Base-by-base conservation (phyloP, 2,113 vertebrate species). In the Illadopsis cleaveri region DNA sequence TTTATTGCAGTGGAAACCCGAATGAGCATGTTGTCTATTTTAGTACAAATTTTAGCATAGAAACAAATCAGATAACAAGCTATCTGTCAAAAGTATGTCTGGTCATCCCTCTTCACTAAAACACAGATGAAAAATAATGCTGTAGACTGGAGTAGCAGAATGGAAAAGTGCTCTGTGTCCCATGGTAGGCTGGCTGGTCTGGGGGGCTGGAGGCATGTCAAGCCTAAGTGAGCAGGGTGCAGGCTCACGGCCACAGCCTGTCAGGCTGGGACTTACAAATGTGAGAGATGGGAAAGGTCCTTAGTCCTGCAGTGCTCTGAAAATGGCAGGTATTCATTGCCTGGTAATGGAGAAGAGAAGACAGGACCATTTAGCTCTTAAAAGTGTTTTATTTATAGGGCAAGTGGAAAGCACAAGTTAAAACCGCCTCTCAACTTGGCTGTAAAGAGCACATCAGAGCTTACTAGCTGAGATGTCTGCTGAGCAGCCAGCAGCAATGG, bases 341-440 rank as follows among this genome's bases (percentile, higher is more conserved):
- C 35, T 3, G 6, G 23, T 92, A 94, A 90, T 92, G 80, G 86
- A 83, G 89, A 85, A 48, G 48, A 64, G 37, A 27, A 90, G 69
- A 81, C 6, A 83, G 56, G 37, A 60, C 25, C 19, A 24, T 79
- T 90, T 86, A 90, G 51, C 69, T 93, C 65, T 90, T 82, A 71
- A 81, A 91, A 86, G 86, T 90, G 28, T 83, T 90, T 95, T 93
- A 95, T 95, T 90, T 92, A 86, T 83, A 60, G 47, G 51, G 56
- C 42, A 92, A 81, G 19, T 66, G 40, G 64, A 92, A 96, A 80
- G 82, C 44, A 86, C 40, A 75, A 81, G 88, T 92, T 92, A 86
- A 76, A 82, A 81, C 40, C 48, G 76, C 47, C 72, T 92, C 82
- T 92, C 64, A 80, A 11, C 62, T 82, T 77, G 17, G 19, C 75